Evolutionary conservation across 2,797 vertebrate genomes (phyloP).

Genomic region (Amphiprion clarkii): DNA sequence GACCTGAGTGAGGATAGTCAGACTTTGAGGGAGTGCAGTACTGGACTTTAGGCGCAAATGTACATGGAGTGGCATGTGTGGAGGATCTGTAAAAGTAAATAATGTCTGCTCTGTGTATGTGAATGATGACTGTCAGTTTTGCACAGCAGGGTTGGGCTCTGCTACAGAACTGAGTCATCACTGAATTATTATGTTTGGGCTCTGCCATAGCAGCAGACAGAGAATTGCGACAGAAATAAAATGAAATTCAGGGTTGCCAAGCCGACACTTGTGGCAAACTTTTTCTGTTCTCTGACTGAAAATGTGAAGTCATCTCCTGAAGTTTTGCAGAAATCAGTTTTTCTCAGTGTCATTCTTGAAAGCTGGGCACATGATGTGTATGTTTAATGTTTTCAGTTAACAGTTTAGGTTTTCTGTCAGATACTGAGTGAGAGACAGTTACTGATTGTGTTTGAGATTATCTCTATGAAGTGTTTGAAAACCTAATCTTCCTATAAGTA

Average conservation of each 20-base stretch:
- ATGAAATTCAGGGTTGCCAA: conserved; percentile 17
- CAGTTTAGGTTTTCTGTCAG: not conserved
- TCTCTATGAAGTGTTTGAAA: conserved; percentile 36
- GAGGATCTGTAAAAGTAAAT: not conserved
- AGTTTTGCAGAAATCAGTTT: not conserved
- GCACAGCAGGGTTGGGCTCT: conserved; percentile 8
- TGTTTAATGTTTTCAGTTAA: not conserved
- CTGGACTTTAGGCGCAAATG: too few relatives aligned
- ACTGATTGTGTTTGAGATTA: conserved; percentile 16
- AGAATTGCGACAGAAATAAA: conserved; percentile 29
- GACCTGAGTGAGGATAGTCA: too few relatives aligned
- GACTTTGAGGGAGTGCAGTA: too few relatives aligned
- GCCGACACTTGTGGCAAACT: conserved; percentile 8
- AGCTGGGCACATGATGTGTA: not conserved
- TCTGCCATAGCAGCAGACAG: conserved; percentile 19
- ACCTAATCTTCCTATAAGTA: conserved; percentile 36
- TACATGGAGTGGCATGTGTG: too few relatives aligned
- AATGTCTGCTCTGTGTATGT: not conserved
- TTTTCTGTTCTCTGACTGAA: not conserved
- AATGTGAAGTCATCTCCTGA: conserved; percentile 7
- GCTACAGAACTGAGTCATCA: conserved; percentile 47
- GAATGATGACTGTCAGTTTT: not conserved
- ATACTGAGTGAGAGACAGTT: not conserved
- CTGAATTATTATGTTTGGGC: conserved; percentile 15
- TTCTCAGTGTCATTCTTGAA: not conserved